Evolutionary conservation across 2,797 vertebrate species (phyloP), one percentile per base, ranked within the genome.

Genomic region (Simalia tracyae): DNA sequence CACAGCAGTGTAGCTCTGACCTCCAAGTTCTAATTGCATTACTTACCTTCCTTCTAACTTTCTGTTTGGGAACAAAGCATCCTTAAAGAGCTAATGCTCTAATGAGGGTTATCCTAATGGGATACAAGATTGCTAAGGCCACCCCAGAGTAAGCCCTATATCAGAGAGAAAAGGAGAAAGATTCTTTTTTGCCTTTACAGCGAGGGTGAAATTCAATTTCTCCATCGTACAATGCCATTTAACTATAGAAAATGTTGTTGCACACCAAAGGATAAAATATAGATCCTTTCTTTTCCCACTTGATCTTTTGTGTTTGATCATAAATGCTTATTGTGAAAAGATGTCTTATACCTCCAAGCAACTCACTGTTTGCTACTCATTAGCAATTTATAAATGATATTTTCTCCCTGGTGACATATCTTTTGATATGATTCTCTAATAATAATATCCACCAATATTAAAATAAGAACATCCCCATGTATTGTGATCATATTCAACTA

Each of bases 351-450:
- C 99, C 98, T 98, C 97, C 98, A 98, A 99, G 99, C 98, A 98
- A 98, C 98, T 97, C 97, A 98, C 97, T 98, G 98, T 98, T 99
- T 99, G 98, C 98, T 98, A 98, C 98, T 99, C 98, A 99, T 99
- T 99, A 99, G 98, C 97, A 98, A 98, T 98, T 99, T 99, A 98
- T 99, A 99, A 99, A 99, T 99, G 98, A 99, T 99, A 99, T 99
- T 99, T 99, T 98, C 98, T 99, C 99, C 99, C 99, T 98, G 98
- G 98, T 99, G 99, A 99, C 98, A 99, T 98, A 98, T 98, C 98
- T 98, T 99, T 98, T 98, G 98, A 99, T 99, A 99, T 98, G 98
- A 98, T 98, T 98, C 98, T 98, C 98, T 98, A 99, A 99, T 99
- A 99, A 99, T 98, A 99, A 99, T 98, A 98, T 98, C 98, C 98